phyloP scores from a whole-genome alignment of 2,113 vertebrate species.

The Microcebus lehilahytsara region DNA sequence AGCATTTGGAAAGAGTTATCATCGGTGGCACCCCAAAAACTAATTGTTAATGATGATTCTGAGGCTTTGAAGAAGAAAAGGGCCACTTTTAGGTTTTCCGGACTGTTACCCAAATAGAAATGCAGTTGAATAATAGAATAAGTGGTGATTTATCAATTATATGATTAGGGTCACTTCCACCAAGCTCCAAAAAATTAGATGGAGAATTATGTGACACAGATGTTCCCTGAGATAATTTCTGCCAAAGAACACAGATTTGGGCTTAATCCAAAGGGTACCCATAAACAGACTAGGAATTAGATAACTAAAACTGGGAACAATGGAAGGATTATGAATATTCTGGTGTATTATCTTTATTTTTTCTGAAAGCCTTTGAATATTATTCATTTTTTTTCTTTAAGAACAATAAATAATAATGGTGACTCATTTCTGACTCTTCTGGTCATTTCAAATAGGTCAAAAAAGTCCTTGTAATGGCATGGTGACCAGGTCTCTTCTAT shows the following conservation, averaged over 20 bases:
- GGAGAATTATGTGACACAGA: not conserved
- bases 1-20: not conserved
- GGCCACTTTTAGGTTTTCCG: not conserved
- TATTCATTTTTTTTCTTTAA: constrained; percentile 36
- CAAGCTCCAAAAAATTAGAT: not conserved
- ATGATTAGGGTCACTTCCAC: not conserved
- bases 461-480: not conserved
- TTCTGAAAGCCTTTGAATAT: not conserved
- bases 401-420: constrained; percentile 25
- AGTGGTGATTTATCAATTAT: not conserved
- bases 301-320: not conserved
- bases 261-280: not conserved
- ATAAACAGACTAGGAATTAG: not conserved
- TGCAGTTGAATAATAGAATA: not conserved
- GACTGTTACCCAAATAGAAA: not conserved
- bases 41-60: not conserved
- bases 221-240: constrained; percentile 13
- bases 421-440: constrained; percentile 37
- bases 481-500: not conserved
- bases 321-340: constrained; percentile 20
- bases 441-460: constrained; percentile 34
- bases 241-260: not conserved
- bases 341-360: not conserved
- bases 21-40: not conserved
- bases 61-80: not conserved